A percentile compares a stretch with the other conserved stretches of the same genome.
Evolutionary conservation across 1,140 invertebrate genomes (phyloP).

Genomic region (Rhagoletis zephyria): DNA sequence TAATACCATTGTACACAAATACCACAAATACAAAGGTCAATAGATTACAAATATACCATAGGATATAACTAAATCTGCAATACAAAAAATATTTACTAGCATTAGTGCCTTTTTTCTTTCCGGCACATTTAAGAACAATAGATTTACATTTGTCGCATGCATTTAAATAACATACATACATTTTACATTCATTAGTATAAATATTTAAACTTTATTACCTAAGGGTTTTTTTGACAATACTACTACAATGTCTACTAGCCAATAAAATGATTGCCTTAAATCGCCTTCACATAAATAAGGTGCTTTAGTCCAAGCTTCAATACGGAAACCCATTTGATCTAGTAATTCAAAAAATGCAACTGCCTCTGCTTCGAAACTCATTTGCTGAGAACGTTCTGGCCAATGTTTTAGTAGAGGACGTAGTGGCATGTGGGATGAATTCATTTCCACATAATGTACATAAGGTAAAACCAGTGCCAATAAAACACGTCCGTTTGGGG

Average conservation of each 20-base stretch:
- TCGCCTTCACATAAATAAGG: constrained; percentile 95
- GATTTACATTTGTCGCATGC: neutral
- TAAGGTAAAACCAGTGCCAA: constrained; percentile 90
- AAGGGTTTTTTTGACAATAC: constrained; percentile 74
- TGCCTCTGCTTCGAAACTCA: constrained; percentile 70
- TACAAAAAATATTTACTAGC: neutral
- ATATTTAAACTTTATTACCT: constrained; percentile 32
- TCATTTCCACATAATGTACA: constrained; percentile 87
- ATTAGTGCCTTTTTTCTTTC: neutral
- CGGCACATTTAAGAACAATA: neutral
- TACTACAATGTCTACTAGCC: constrained; percentile 90
- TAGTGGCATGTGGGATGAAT: constrained; percentile 71
- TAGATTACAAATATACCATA: neutral
- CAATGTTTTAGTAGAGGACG: constrained; percentile 65
- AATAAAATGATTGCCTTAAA: constrained; percentile 88
- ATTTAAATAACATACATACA: neutral
- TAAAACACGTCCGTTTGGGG: constrained; percentile 81
- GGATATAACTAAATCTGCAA: neutral
- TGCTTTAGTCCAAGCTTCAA: constrained; percentile 86
- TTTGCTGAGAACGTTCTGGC: constrained; percentile 59
- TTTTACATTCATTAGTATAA: neutral
- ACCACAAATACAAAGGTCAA: neutral
- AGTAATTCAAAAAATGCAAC: constrained; percentile 67
- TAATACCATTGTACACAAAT: neutral
- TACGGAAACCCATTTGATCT: constrained; percentile 78